These are phyloP conservation scores for Microtus californicus DNA, from an alignment of 2,797 vertebrate genomes.

Conservation along the genomic window DNA sequence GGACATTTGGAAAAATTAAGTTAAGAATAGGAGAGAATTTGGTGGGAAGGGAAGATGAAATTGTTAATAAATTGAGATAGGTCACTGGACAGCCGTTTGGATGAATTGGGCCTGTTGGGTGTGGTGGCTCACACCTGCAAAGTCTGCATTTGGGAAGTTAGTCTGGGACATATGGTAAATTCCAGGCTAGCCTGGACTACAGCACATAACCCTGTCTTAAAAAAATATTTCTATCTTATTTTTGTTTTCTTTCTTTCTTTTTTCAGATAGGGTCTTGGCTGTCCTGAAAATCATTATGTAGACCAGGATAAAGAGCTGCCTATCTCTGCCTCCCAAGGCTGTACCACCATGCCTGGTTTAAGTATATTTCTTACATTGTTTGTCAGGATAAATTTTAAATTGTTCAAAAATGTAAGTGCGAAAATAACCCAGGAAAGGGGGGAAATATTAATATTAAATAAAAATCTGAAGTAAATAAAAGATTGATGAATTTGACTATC, in stretches of 20 bases:
- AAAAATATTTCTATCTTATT: too few relatives aligned
- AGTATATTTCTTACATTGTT: neutral
- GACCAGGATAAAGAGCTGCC: neutral
- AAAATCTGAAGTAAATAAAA: neutral
- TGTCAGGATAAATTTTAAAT: neutral
- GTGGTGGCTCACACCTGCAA: neutral
- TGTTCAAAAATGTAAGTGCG: neutral
- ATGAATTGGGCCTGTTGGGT: neutral
- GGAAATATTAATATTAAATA: neutral
- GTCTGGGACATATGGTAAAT: neutral
- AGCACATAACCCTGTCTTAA: neutral
- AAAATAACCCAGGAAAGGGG: neutral
- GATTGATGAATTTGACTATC: neutral
- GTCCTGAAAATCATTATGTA: neutral
- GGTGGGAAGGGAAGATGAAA: neutral
- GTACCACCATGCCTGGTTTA: neutral
- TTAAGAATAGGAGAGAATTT: neutral
- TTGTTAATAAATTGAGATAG: neutral
- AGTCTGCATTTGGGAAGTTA: neutral
- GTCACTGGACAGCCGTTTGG: neutral
- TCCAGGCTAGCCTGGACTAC: neutral
- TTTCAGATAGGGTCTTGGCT: neutral
- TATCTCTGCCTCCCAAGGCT: neutral
- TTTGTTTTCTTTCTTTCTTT: neutral
- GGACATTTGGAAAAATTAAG: neutral